Evolutionary conservation across 2,888 invertebrate genomes (phyloP), one percentile per base, ranked within the genome.

Genomic region (Encarsia formosa): DNA sequence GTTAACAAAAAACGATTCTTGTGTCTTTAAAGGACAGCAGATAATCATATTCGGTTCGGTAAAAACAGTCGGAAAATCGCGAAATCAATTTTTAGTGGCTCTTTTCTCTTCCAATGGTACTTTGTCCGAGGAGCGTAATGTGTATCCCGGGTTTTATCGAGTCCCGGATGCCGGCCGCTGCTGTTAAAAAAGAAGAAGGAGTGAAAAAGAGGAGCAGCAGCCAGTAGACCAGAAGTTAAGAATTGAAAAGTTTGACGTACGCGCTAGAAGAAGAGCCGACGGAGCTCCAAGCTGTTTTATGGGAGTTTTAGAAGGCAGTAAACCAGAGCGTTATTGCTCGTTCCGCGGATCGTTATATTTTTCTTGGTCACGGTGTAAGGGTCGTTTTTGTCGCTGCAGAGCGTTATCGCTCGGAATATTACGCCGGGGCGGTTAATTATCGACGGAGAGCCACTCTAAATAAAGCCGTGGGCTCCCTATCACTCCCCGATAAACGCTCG

Each of bases 161-260:
- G n/a, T n/a, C n/a, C n/a, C n/a, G n/a, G n/a, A n/a, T n/a, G n/a
- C n/a, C n/a, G n/a, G n/a, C n/a, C n/a, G n/a, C n/a, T n/a, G n/a
- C n/a, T n/a, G n/a, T n/a, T 26, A 26, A 11, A 11, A 26, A 26
- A 38, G 16, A 19, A 32, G 45, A 20, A 41, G 9, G 37, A 16
- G 11, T 23, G 20, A 41, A 26, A 23, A 37, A 53, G 41, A 45
- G 34, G 35, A 45, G 37, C 19, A 38, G 41, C 20, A 37, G 41
- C 20, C 48, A 49, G 45, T 46, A 40, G 42, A 32, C 70, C 8
- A 11, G 11, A 11, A 26, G 26, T 26, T 8, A 37, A 70, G 71
- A 70, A 71, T 70, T 70, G 71, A 70, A 70, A 71, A 71, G 68
- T 71, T 70, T 67, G 67, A 66, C 69, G 64, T 64, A 60, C 6